Evolutionary conservation across 2,797 vertebrate genomes (phyloP), one percentile per base, ranked within the genome.

Genomic region (Phrynocephalus vlangalii): DNA sequence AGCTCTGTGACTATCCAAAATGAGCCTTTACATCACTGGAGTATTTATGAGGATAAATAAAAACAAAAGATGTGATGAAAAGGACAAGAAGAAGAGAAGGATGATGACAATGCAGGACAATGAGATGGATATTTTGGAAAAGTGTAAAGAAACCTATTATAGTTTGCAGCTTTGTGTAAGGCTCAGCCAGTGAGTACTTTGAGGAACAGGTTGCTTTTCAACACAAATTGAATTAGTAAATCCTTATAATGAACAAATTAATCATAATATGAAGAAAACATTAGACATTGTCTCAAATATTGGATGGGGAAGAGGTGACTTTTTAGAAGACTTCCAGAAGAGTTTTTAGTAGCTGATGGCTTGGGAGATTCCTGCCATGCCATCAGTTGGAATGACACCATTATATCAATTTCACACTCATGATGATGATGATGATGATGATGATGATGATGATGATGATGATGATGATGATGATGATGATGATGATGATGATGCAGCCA

Each of bases 71-170:
- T 71, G 50, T 83, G 28, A 94, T 94, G 85, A 90, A 88, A 77
- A 90, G 33, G 90, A 76, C 0, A 63, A 85, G 60, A 63, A 63
- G 11, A 16, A 63, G 60, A 63, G 8, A 52, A 52, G 8, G 52
- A 52, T 3, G 52, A 91, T 38, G 26, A 87, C 93, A 94, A 93
- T 92, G 78, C 30, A 9, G 9, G 75, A 44, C 71, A 85, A 33
- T 88, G 88, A 83, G 90, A 60, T 79, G 86, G 82, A 86, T 83
- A 93, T 26, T 93, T 95, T 93, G 6, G n/a, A 92, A 93, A 79
- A 63, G 50, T 5, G 91, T 75, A 75, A 71, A 68, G 82, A 33
- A 86, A 89, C 48, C 83, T 86, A 87, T 88, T 72, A 80, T 48
- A 79, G 67, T 79, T 92, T 89, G 52, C 79, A 87, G 87, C 92